Evolutionary conservation across 2,888 invertebrate genomes (phyloP), one percentile per base, ranked within the genome.

Genomic region (Mantis religiosa): DNA sequence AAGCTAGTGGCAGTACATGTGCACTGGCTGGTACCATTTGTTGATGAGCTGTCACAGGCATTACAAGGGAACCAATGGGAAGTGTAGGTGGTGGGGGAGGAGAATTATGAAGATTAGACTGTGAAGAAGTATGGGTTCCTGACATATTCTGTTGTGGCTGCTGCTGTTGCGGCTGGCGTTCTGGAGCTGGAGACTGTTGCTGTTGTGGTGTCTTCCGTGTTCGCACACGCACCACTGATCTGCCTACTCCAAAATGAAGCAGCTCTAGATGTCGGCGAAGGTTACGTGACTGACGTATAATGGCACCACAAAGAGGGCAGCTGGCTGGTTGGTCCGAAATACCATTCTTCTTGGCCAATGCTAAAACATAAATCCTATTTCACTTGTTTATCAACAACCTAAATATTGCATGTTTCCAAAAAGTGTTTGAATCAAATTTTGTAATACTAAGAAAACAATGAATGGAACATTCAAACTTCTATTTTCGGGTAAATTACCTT

Each of bases 201-300:
- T 82, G 84, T 7, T 28, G n/a, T 20, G 84, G 81, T 28, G 54
- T 71, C 41, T 88, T 88, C 25, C 89, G 87, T 20, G 89, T 83
- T 81, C 89, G 88, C n/a, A 89, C 89, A 30, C 82, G 83, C 20
- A 89, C 88, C 30, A 83, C 87, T n/a, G 90, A 89, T 54, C 90
- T 28, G 34, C 90, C 90, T 9, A 87, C 88, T 15, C 89, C 90
- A 71, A 90, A 91, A 86, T 91, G 91, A 34, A 91, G 91, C 82
- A 91, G 90, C 85, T 91, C 91, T 84, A 91, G 91, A 88, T 91
- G 91, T 28, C 91, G 91, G 9, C 91, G 90, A 25, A 91, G 90
- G 89, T 91, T 91, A 14, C 91, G 90, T 9, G 91, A 91, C 85
- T 91, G 91, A 20, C 91, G 90, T 84, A 91, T 89, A 14, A 91